Evolutionary conservation across 2,113 vertebrate species (phyloP).

Genomic region (Coregonus clupeaformis): DNA sequence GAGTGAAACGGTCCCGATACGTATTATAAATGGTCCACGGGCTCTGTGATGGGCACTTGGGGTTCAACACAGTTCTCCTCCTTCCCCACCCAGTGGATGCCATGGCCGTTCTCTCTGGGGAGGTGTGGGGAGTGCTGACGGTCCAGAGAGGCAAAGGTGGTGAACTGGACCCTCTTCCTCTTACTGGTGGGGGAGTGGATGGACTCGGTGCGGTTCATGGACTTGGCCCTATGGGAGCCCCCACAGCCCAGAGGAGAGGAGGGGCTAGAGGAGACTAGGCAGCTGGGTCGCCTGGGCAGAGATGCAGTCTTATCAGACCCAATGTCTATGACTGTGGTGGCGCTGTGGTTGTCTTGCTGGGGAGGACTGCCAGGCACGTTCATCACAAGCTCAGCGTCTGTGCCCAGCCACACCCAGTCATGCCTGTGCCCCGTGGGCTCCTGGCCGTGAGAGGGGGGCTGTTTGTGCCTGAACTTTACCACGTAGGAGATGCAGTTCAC

Average conservation of each 20-base stretch:
- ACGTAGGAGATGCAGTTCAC: constrained; percentile 88
- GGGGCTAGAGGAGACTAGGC: constrained; percentile 54
- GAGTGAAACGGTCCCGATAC: constrained; percentile 8
- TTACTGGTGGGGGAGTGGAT: constrained; percentile 90
- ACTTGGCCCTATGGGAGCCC: constrained; percentile 65
- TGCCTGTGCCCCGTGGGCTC: constrained; percentile 86
- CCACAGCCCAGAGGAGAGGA: constrained; percentile 56
- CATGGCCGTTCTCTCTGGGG: constrained; percentile 73
- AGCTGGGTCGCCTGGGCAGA: constrained; percentile 62
- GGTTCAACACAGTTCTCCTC: constrained; percentile 74
- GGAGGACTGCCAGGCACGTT: constrained; percentile 75
- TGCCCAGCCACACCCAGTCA: constrained; percentile 91
- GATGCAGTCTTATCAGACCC: constrained; percentile 67
- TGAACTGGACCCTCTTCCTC: constrained; percentile 93
- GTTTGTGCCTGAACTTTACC: constrained; percentile 86
- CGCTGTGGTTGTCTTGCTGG: constrained; percentile 75
- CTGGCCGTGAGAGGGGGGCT: constrained; percentile 78
- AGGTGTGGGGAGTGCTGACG: constrained; percentile 71
- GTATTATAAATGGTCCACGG: constrained; percentile 54
- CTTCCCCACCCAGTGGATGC: constrained; percentile 88
- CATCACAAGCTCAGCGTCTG: constrained; percentile 85
- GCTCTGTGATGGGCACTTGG: constrained; percentile 67
- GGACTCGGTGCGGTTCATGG: constrained; percentile 66
- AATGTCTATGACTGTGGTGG: constrained; percentile 82
- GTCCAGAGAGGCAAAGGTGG: constrained; percentile 86